phyloP scores from a whole-genome alignment of 1,140 invertebrate genomes.

The Neelides sp. region DNA sequence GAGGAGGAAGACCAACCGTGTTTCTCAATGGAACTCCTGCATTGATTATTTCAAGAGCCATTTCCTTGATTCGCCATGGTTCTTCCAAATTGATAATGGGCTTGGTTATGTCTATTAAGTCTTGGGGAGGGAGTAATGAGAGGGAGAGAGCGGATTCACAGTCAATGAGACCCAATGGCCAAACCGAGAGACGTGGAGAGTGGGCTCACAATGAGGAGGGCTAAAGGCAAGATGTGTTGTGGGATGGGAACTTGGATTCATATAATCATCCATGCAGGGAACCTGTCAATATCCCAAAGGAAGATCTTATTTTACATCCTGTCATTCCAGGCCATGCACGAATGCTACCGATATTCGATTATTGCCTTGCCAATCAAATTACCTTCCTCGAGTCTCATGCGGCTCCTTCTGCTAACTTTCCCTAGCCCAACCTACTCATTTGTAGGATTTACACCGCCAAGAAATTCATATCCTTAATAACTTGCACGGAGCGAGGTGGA shows the following conservation, averaged over 20 bases:
- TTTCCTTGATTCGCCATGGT: conserved; percentile 17
- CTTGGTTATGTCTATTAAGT: conserved; percentile 1
- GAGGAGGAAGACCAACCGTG: no score
- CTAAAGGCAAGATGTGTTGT: neutral
- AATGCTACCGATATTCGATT: conserved; percentile 22
- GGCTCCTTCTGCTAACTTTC: neutral
- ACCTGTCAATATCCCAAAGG: conserved; percentile 21
- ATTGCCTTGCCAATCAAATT: conserved; percentile 21
- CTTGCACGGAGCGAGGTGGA: no score
- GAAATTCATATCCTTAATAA: no score
- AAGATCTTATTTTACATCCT: conserved; percentile 27
- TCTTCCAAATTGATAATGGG: conserved; percentile 19
- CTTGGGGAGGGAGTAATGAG: no score
- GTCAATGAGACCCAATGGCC: neutral
- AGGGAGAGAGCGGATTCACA: no score
- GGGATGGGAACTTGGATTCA: conserved; percentile 3
- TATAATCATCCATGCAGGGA: conserved; percentile 19
- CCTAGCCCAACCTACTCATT: neutral
- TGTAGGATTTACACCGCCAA: no score
- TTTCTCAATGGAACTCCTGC: no score
- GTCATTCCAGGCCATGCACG: conserved; percentile 24
- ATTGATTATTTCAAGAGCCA: conserved; percentile 14
- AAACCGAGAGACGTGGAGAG: neutral
- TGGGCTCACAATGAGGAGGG: neutral
- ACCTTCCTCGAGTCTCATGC: no score